These are phyloP conservation scores for Chromis chromis DNA, from an alignment of 2,797 vertebrate species.

Conservation along the genomic window DNA sequence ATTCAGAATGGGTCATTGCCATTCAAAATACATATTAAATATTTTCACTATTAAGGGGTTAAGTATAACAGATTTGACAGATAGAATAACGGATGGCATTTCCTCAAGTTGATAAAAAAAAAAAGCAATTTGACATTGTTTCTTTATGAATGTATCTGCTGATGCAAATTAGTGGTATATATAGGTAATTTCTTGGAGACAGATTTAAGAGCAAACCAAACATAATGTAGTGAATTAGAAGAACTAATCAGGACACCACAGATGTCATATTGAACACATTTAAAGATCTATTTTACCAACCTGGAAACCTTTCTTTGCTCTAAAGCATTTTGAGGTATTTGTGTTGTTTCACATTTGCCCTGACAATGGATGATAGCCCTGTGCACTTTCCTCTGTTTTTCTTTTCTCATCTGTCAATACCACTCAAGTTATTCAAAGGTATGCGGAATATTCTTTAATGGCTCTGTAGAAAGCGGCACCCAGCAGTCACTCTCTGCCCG, in stretches of 20 bases:
- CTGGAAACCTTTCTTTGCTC: not conserved
- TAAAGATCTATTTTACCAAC: not conserved
- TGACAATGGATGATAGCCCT: conserved; percentile 11
- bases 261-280: too few species aligned
- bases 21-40: too few species aligned
- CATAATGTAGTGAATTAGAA: not conserved
- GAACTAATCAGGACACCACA: not conserved
- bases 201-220: not conserved
- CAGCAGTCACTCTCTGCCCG: conserved; percentile 55
- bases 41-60: too few species aligned
- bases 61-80: too few species aligned
- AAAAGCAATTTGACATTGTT: too few species aligned
- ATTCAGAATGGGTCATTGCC: too few species aligned
- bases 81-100: too few species aligned
- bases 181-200: not conserved
- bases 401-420: conserved; percentile 48
- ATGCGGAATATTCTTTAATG: conserved; percentile 66
- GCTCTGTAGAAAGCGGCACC: conserved; percentile 48
- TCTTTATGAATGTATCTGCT: too few species aligned
- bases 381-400: conserved; percentile 14
- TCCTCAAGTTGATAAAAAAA: too few species aligned
- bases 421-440: conserved; percentile 49
- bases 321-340: not conserved
- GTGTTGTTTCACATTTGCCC: not conserved
- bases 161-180: too few species aligned